phyloP scores from a whole-genome alignment of 2,797 vertebrate genomes.

The Fratercula arctica region DNA sequence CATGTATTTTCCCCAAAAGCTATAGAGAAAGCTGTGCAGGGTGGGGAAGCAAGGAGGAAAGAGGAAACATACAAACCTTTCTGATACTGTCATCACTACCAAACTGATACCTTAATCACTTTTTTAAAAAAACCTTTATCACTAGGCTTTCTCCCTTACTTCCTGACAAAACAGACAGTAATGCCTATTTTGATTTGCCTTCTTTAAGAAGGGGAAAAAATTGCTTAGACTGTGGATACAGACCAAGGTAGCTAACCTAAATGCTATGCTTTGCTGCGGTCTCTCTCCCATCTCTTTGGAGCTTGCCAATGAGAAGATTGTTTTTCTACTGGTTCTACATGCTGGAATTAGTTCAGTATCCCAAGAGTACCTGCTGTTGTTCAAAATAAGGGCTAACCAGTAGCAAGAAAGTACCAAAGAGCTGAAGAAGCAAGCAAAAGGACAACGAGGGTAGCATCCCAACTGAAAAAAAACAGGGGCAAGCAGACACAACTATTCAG shows the following conservation, averaged over 20 bases:
- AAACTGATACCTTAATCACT: neutral
- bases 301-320: neutral
- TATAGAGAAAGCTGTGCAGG: neutral
- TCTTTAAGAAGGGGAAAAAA: neutral
- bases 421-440: neutral
- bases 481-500: neutral
- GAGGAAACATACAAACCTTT: neutral
- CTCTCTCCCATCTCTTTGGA: neutral
- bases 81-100: neutral
- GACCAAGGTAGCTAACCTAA: neutral
- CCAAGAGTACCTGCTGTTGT: neutral
- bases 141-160: neutral
- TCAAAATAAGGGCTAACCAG: neutral
- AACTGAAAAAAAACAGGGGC: neutral
- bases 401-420: neutral
- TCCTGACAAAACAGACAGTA: neutral
- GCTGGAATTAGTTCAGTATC: neutral
- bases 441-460: neutral
- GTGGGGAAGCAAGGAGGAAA: neutral
- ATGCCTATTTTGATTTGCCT: neutral
- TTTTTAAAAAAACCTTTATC: neutral
- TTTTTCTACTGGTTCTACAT: neutral
- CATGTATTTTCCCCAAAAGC: neutral
- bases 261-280: neutral
- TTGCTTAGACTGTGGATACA: neutral